phyloP scores from a whole-genome alignment of 2,113 vertebrate species.

The Pycnonotus jocosus region DNA sequence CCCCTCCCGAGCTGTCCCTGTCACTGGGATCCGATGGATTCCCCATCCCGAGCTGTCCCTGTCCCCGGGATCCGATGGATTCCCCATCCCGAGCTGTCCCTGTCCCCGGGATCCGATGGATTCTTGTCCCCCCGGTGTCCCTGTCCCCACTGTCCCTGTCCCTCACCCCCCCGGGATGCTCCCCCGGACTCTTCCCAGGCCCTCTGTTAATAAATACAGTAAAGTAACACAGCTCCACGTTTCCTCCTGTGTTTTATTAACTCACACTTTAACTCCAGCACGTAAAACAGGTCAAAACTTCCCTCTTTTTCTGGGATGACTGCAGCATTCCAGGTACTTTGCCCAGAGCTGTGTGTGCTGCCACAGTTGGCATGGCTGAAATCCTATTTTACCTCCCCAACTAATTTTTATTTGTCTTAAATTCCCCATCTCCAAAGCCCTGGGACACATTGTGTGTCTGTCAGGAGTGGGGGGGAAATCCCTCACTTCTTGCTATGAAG shows the following conservation, averaged over 20 bases:
- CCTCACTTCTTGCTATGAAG: background rate
- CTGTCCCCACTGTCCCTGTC: background rate
- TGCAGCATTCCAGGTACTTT: background rate
- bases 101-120: background rate
- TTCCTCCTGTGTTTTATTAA: background rate
- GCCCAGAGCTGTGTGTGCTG: accelerated
- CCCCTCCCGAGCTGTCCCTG: no score
- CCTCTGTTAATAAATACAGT: background rate
- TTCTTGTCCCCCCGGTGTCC: background rate
- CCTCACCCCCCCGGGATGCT: background rate
- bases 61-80: background rate
- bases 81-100: background rate
- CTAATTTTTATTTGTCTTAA: background rate
- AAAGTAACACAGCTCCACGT: accelerated
- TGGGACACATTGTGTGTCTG: background rate
- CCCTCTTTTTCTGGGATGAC: accelerated
- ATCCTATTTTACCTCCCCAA: background rate
- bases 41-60: background rate
- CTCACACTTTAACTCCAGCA: background rate
- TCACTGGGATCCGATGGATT: background rate
- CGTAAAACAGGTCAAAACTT: background rate
- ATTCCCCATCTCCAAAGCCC: background rate
- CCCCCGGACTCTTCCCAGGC: background rate
- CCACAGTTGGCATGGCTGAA: accelerated
- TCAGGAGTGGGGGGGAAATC: accelerated